Evolutionary conservation across 2,888 invertebrate genomes (phyloP), one percentile per base, ranked within the genome.

Genomic region (Lissocephala sabroskyi): DNA sequence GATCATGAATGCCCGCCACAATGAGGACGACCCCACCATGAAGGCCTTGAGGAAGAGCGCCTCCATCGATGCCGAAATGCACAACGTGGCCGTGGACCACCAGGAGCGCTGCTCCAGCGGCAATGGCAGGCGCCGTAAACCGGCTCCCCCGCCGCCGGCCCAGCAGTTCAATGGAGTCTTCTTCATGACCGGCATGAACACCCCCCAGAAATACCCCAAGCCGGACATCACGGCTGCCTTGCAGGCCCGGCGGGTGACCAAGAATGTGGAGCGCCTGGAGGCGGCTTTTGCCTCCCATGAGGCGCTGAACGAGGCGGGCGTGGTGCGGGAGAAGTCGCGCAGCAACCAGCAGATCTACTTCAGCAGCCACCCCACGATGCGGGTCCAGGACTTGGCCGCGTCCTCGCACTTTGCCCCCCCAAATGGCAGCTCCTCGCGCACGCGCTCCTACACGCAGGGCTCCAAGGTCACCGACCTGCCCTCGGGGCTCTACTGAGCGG

Each of bases 181-280:
- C 78, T 87, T 86, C 52, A 84, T 85, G 82, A 83, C 84, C 9
- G 88, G 88, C 68, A 86, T 86, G 70, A 84, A 85, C 52, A 85
- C 86, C 1, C 74, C 85, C 0, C 84, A 84, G 43, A 84, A 80
- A 52, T 85, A 85, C 52, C 84, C 85, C 1, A 84, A 84, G 49
- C 85, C 85, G 0, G 85, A 85, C 62, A 68, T 85, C 32, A 80
- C 83, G 4, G 88, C 85, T 37, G 85, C 89, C 19, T 85, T 89
- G 41, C 88, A 89, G 77, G 88, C 89, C 1, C 87, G 88, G 44
- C 87, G 89, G 42, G 80, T 90, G 35, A 90, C 92, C 0, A 94
- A 93, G 83, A 94, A 93, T 60, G 83, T 94, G 40, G 93, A 94
- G 61, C 87, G 93, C 49, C 90, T 94, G 33, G 92, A 93, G 52